Percentiles rank a stretch among this genome's conserved stretches.
These are phyloP conservation scores for Bombylius major DNA, from an alignment of 2,888 invertebrate species.

Conservation along the genomic window DNA sequence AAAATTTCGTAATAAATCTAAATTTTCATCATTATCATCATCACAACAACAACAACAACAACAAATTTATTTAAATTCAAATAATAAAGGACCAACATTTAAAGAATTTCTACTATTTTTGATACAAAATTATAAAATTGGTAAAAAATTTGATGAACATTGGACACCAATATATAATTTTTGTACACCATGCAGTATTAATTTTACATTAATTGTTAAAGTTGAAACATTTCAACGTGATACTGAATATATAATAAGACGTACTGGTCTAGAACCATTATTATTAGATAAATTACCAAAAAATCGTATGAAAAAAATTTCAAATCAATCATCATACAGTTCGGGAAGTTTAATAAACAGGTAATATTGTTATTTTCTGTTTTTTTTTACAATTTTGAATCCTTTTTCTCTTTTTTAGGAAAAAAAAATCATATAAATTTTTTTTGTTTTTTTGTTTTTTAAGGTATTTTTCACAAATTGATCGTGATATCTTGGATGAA, in stretches of 20 bases:
- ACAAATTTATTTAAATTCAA: slow-evolving; percentile 10
- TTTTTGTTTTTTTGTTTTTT: slow-evolving; percentile 3
- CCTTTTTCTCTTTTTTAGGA: neutral
- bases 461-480: slow-evolving; percentile 45
- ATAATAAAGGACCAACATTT: slow-evolving; percentile 46
- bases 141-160: slow-evolving; percentile 48
- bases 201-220: slow-evolving; percentile 51
- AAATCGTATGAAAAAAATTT: slow-evolving; percentile 40
- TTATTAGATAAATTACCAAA: slow-evolving; percentile 39
- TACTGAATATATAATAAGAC: slow-evolving; percentile 46
- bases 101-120: slow-evolving; percentile 59
- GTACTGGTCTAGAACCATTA: slow-evolving; percentile 44
- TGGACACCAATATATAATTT: slow-evolving; percentile 53
- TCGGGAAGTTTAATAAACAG: slow-evolving; percentile 41
- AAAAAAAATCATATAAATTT: neutral
- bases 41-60: slow-evolving; percentile 1
- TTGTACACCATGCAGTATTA: slow-evolving; percentile 52
- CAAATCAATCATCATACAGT: slow-evolving; percentile 30
- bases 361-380: slow-evolving; percentile 29
- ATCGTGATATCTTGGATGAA: slow-evolving; percentile 42
- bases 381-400: neutral
- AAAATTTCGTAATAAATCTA: slow-evolving; percentile 41
- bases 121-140: slow-evolving; percentile 44
- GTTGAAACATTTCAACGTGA: slow-evolving; percentile 49
- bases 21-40: neutral